Evolutionary conservation across 2,888 invertebrate species (phyloP), one percentile per base, ranked within the genome.

Genomic region (Papilio demoleus): DNA sequence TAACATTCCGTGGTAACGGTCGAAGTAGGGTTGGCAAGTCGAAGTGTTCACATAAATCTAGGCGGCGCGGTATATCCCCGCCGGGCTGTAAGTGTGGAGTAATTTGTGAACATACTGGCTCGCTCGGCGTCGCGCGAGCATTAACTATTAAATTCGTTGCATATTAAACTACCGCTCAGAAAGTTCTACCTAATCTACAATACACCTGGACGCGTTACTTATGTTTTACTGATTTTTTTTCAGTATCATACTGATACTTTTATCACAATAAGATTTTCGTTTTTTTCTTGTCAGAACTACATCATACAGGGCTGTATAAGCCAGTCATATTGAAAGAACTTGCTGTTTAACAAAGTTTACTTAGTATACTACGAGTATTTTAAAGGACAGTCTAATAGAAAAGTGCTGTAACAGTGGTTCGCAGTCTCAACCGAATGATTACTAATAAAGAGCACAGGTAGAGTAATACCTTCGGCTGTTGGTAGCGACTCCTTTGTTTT

Each of bases 141-240:
- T 92, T 90, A 92, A 91, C 89, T 92, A 91, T 92, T 92, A 91
- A 92, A 91, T 89, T 92, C 92, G 90, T 90, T 92, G 91, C 90
- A 92, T 92, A 90, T 90, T 90, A 90, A 88, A 90, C 87, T 88
- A 90, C 84, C 81, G 81, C 86, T 84, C 84, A 85, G 79, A 81
- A 83, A 78, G 78, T 83, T 72, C 56, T 67, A 63, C 66, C 85
- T 87, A 87, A 88, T 88, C 83, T 81, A 82, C 81, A 78, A 79
- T 71, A 78, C 80, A 84, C 83, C 81, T 84, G 80, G 77, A 81
- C 79, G 78, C 75, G 72, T 42, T 12, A 17, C 17, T 1, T 3
- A 53, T 19, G 12, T 59, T n/a, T 68, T 34, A 22, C 22, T 53
- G 47, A 60, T 42, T 47, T 59, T 17, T 67, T 17, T 24, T n/a